Evolutionary conservation across 1,140 invertebrate genomes (phyloP), one percentile per base, ranked within the genome.

Genomic region (Semibalanus balanoides): DNA sequence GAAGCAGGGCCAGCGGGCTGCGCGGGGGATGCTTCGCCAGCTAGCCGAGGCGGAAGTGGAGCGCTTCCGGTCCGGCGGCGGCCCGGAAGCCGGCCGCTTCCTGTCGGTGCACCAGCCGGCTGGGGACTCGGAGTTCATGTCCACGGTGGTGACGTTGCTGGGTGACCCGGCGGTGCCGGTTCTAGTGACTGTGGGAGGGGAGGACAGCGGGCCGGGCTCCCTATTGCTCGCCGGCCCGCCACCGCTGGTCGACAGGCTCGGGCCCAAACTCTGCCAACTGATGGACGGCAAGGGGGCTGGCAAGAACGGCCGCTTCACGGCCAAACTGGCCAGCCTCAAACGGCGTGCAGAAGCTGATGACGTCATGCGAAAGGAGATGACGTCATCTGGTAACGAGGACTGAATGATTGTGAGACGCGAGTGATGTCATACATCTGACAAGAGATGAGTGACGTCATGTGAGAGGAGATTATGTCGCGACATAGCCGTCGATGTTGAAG

Each of bases 201-300:
- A 11, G 51, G 51, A 64, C 51, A 19, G 51, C 51, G 51, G 11
- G 14, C 14, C 51, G 7, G 51, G 51, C 51, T 64, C 51, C 11
- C 51, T 64, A 1, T 19, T 64, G 51, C 14, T 64, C 14, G 1
- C 14, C 51, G 51, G 51, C 51, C 51, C 51, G 22, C 14, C 51
- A 1, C 7, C 11, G 51, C 51, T 64, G 14, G 51, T 64, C 51
- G 22, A 25, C 9, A 7, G 51, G 14, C 14, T 64, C 51, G 51
- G 14, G 22, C 51, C 51, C 51, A 11, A 25, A 25, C 51, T 64
- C 51, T 64, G 51, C 22, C 11, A 64, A 19, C 51, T 64, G 7
- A 64, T 64, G 51, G 51, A 64, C 51, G 51, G 51, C 85, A 76
- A 73, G 79, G 40, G 78, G 79, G 78, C 75, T 78, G 74, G 73